Evolutionary conservation across 2,888 invertebrate genomes (phyloP), one percentile per base, ranked within the genome.

Genomic region (Rhingia rostrata): DNA sequence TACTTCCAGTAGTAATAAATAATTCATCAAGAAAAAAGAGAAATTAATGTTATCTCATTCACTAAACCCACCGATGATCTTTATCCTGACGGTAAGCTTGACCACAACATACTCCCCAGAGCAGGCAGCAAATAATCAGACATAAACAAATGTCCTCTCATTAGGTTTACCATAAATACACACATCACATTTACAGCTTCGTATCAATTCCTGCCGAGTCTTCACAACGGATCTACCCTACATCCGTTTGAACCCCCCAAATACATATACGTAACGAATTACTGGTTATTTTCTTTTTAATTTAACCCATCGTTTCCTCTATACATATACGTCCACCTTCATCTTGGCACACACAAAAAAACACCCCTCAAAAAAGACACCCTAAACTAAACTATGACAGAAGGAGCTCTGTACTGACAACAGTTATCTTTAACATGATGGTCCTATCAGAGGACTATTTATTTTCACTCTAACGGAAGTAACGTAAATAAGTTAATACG

Each of bases 281-380:
- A 87, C 87, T 81, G 88, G 87, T 86, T 86, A 87, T 88, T 87
- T 88, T 86, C 88, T 86, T 87, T 88, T 88, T 88, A 89, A 89
- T 88, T 88, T 88, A 87, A 86, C 78, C 87, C 88, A 88, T 88
- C 88, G 87, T 85, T 88, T 86, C 83, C 30, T 63, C 49, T 32
- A 64, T 6, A 12, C 22, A 30, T 4, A 22, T 14, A 12, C 49
- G 4, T 14, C 47, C 32, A 33, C 56, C 22, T 69, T 45, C 47
- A 7, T 22, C 37, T 9, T 5, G 30, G 12, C 39, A 47, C 7
- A 39, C 35, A 30, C 4, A 10, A 12, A 41, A 53, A 49, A 64
- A 35, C 63, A 70, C 58, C 63, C 56, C 39, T 45, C 47, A 41
- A 45, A 43, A 43, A 70, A 41, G 53, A 60, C 49, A 49, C 49